Evolutionary conservation across 2,797 vertebrate genomes (phyloP).

Genomic region (Sebastes miniatus): DNA sequence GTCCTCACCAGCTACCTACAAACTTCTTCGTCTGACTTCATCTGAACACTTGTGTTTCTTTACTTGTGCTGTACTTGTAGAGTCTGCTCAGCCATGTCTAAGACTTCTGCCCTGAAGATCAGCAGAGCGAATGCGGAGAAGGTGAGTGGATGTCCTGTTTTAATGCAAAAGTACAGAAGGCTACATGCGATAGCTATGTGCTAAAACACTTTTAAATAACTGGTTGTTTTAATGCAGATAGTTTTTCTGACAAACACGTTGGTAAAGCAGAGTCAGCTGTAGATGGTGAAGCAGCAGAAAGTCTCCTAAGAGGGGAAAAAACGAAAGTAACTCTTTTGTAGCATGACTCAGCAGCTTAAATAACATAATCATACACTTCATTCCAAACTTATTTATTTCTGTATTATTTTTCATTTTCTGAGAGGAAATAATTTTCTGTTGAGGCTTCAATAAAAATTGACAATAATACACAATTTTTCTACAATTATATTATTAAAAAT

Average conservation of each 20-base stretch:
- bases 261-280: neutral
- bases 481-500: too few relatives aligned
- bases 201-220: neutral
- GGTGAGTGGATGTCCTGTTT: constrained; percentile 55
- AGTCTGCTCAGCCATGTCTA: constrained; percentile 57
- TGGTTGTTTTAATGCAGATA: rapidly evolving
- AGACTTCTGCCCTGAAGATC: constrained; percentile 62
- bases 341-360: constrained; percentile 58
- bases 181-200: neutral
- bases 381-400: too few relatives aligned
- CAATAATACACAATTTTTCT: too few relatives aligned
- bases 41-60: neutral
- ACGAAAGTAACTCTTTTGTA: constrained; percentile 55
- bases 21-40: neutral
- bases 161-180: neutral
- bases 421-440: too few relatives aligned
- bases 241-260: neutral
- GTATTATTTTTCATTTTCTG: too few relatives aligned
- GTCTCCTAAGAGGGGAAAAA: constrained; percentile 15
- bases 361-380: neutral
- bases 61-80: neutral
- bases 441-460: too few relatives aligned
- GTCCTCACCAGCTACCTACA: neutral
- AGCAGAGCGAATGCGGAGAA: constrained; percentile 32
- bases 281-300: too few relatives aligned